Evolutionary conservation across 2,797 vertebrate species (phyloP).

Genomic region (Setipinna tenuifilis): DNA sequence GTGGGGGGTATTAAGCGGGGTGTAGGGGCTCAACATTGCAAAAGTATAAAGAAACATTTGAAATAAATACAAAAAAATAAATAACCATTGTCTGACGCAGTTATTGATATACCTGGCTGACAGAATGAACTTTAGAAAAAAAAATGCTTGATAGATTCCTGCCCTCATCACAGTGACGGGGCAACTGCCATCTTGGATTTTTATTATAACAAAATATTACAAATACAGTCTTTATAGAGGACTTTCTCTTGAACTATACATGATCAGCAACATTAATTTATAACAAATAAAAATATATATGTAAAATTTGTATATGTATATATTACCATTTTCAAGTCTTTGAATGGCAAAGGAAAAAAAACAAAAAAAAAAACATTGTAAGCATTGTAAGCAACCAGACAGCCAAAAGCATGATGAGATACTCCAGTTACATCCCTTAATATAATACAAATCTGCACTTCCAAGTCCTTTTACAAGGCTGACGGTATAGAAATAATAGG

Average conservation of each 20-base stretch:
- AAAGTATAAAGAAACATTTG: neutral
- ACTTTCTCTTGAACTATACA: conserved; percentile 73
- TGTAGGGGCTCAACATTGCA: neutral
- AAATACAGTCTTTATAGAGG: conserved; percentile 75
- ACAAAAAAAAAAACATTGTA: conserved; percentile 59
- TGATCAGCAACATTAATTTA: conserved; percentile 70
- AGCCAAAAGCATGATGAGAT: conserved; percentile 46
- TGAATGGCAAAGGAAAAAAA: conserved; percentile 64
- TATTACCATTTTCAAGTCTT: conserved; percentile 78
- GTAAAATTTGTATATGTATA: conserved; percentile 65
- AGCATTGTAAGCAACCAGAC: conserved; percentile 49
- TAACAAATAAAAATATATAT: conserved; percentile 65
- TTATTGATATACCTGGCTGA: neutral
- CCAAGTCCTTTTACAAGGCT: conserved; percentile 36
- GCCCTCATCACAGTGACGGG: conserved; percentile 52
- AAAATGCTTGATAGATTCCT: conserved; percentile 58
- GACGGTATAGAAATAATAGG: conserved; percentile 61
- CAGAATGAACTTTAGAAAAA: conserved; percentile 1
- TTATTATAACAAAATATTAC: conserved; percentile 75
- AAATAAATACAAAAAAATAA: conserved; percentile 10
- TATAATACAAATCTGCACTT: conserved; percentile 48
- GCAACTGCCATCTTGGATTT: conserved; percentile 65
- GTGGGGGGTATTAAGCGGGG: neutral
- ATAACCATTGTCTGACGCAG: neutral
- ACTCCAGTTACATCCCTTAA: conserved; percentile 71